Percentiles rank a stretch among this genome's conserved stretches.
Conservation (phyloP, 1,140 invertebrate species). For the Drosophila guanche region DNA sequence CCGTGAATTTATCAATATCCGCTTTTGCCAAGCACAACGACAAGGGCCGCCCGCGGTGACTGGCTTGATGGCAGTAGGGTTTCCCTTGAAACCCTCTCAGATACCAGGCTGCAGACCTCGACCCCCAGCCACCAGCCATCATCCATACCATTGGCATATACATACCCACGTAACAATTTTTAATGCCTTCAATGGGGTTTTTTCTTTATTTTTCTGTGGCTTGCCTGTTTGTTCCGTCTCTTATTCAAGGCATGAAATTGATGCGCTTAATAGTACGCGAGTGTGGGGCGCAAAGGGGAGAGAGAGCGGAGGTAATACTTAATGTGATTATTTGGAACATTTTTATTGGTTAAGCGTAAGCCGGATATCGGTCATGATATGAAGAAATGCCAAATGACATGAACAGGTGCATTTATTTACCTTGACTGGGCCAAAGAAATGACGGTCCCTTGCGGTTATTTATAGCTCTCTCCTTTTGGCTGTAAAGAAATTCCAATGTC, state of each 20-base stretch:
- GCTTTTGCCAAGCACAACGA: slow-evolving; percentile 63
- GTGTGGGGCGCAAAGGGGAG: too few species aligned
- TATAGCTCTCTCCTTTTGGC: slow-evolving; percentile 20
- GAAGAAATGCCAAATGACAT: slow-evolving; percentile 32
- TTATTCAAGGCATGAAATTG: slow-evolving; percentile 80
- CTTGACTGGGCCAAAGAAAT: slow-evolving; percentile 10
- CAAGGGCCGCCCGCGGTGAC: slow-evolving; percentile 55
- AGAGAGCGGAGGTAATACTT: slow-evolving; percentile 48
- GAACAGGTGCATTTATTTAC: slow-evolving; percentile 49
- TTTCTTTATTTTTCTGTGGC: slow-evolving; percentile 24
- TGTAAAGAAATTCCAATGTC: slow-evolving; percentile 35
- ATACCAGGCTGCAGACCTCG: neutral
- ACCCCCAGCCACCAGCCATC: neutral
- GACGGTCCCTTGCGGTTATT: slow-evolving; percentile 17
- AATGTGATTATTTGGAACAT: slow-evolving; percentile 78
- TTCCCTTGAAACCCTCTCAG: neutral
- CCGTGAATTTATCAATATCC: slow-evolving; percentile 81
- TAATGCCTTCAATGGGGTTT: slow-evolving; percentile 69
- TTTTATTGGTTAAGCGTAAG: slow-evolving; percentile 58
- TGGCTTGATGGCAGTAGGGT: slow-evolving; percentile 27
- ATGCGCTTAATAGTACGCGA: slow-evolving; percentile 58
- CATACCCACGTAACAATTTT: slow-evolving; percentile 68
- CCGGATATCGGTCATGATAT: slow-evolving; percentile 54
- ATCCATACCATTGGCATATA: slow-evolving; percentile 51
- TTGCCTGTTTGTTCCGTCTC: slow-evolving; percentile 21